A percentile compares a stretch with the other conserved stretches of the same genome.
Evolutionary conservation across 92 coral and sea anemone genomes (phyloP).

Genomic region (Epizoanthus ramosus): DNA sequence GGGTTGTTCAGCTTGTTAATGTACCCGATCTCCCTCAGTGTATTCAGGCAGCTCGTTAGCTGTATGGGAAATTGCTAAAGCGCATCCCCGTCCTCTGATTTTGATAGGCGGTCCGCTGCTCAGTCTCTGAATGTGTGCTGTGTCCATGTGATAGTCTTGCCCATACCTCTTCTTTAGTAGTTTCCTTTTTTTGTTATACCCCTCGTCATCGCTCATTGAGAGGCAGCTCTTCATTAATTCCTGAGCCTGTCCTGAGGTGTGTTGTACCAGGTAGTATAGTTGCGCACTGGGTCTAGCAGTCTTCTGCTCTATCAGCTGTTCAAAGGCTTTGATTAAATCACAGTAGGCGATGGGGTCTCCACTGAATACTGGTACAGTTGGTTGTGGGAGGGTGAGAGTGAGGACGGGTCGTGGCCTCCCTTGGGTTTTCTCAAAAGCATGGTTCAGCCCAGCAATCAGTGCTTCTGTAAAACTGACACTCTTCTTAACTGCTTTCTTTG

Average conservation of each 20-base stretch:
- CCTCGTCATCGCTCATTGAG: constrained; percentile 51
- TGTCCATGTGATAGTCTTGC: constrained; percentile 46
- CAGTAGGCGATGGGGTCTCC: no score
- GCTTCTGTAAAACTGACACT: no score
- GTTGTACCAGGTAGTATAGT: constrained; percentile 54
- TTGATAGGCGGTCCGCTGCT: constrained; percentile 39
- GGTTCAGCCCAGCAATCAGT: no score
- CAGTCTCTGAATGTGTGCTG: constrained; percentile 50
- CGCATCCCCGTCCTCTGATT: constrained; percentile 44
- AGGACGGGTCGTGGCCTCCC: no score
- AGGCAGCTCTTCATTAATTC: constrained; percentile 56
- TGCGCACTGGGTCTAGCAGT: constrained; percentile 47
- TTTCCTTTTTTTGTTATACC: constrained; percentile 48
- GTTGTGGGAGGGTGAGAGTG: no score
- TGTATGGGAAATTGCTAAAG: constrained; percentile 54
- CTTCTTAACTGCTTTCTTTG: no score
- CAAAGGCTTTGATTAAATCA: no score
- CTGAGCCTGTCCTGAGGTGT: constrained; percentile 46
- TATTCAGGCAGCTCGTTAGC: constrained; percentile 51
- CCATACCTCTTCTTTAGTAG: constrained; percentile 52
- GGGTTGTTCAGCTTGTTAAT: constrained; percentile 56
- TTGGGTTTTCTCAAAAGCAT: no score
- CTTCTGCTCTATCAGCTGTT: no score
- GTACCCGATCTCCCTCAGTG: constrained; percentile 60
- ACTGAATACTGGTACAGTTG: no score